These are phyloP conservation scores for Heteromormyrus szaboi DNA, from an alignment of 2,797 vertebrate species.

Conservation along the genomic window DNA sequence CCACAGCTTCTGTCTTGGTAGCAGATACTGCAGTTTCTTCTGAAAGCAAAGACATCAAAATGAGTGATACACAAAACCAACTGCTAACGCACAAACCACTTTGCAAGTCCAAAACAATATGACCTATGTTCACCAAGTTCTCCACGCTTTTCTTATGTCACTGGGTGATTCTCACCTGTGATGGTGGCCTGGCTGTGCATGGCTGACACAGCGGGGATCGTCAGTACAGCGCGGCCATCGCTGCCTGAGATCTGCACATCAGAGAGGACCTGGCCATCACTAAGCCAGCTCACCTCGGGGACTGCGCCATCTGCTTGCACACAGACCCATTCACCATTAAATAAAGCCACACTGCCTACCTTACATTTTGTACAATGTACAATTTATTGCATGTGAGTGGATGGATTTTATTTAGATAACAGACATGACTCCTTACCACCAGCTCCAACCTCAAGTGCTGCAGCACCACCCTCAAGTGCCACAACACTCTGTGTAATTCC, in stretches of 20 bases:
- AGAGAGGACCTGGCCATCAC: slow-evolving; percentile 95
- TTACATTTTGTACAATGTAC: not conserved
- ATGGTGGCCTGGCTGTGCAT: slow-evolving; percentile 92
- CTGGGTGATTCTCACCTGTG: slow-evolving; percentile 69
- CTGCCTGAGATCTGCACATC: slow-evolving; percentile 93
- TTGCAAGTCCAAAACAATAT: not conserved
- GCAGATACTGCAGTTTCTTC: slow-evolving; percentile 82
- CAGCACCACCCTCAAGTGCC: slow-evolving; percentile 97
- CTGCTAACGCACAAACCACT: not conserved
- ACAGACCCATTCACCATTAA: not conserved
- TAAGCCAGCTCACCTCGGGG: slow-evolving; percentile 97
- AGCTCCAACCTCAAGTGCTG: slow-evolving; percentile 91
- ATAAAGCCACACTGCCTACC: not conserved
- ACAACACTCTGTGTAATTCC: slow-evolving; percentile 92
- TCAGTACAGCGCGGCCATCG: slow-evolving; percentile 92
- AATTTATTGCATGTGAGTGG: not conserved
- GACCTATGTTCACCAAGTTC: not conserved
- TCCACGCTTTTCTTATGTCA: not conserved
- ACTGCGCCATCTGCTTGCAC: slow-evolving; percentile 76
- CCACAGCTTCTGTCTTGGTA: slow-evolving; percentile 89
- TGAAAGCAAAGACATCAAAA: slow-evolving; percentile 30
- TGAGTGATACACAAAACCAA: not conserved
- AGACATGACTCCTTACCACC: slow-evolving; percentile 74
- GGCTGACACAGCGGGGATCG: slow-evolving; percentile 79
- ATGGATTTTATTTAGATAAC: not conserved